Conservation (phyloP, 37 sponge, comb jelly and placozoan genomes). For the Diacarnus erythraeanus region DNA sequence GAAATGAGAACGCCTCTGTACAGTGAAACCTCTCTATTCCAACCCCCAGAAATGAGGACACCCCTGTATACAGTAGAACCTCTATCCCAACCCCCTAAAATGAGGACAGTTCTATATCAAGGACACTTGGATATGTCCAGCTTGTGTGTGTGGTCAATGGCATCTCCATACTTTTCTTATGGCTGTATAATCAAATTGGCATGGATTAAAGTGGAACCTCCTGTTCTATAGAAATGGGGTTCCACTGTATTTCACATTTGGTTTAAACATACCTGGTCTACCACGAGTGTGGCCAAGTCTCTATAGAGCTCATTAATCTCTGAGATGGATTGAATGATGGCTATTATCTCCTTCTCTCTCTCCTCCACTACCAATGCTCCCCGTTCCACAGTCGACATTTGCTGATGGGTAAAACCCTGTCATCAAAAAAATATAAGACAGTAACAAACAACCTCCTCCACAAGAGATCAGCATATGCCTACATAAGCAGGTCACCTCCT, state of each 20-base stretch:
- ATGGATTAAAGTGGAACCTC: no score
- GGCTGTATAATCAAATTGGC: no score
- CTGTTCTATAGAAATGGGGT: background rate
- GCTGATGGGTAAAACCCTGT: conserved; percentile 83
- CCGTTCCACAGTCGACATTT: conserved; percentile 79
- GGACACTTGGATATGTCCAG: no score
- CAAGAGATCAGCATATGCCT: no score
- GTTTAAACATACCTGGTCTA: conserved; percentile 84
- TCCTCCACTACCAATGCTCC: conserved; percentile 75
- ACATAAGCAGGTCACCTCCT: no score
- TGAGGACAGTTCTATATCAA: background rate
- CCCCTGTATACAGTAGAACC: no score
- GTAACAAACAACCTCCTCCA: no score
- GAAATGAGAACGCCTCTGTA: no score
- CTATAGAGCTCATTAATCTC: conserved; percentile 93
- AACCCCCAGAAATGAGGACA: no score
- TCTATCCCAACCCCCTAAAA: background rate
- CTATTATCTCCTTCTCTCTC: conserved; percentile 85
- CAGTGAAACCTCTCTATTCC: no score
- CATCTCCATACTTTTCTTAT: no score
- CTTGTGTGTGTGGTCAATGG: no score
- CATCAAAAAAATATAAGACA: background rate
- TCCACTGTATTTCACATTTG: background rate
- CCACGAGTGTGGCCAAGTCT: conserved; percentile 87
- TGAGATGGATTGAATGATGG: conserved; percentile 87